phyloP scores from a whole-genome alignment of 2,797 vertebrate genomes.

The Periparus ater region DNA sequence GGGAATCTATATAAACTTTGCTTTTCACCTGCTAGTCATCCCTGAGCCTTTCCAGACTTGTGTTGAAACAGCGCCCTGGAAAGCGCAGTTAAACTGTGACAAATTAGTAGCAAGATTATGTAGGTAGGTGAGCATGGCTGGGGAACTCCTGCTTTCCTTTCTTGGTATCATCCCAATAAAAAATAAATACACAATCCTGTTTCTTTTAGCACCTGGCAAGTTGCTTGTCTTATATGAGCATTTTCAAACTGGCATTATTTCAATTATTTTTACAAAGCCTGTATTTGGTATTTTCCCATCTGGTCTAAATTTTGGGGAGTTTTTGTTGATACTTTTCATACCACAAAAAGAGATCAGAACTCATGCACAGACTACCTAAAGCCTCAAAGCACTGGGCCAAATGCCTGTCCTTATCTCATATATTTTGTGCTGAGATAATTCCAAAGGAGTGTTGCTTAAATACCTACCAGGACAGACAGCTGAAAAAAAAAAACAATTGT shows the following conservation, averaged over 20 bases:
- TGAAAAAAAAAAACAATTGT: not conserved
- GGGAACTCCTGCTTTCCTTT: not conserved
- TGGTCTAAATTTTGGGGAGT: not conserved
- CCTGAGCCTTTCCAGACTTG: not conserved
- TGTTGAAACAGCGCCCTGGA: not conserved
- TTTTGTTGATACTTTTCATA: not conserved
- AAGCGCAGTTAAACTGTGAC: not conserved
- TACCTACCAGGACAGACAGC: not conserved
- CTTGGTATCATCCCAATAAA: not conserved
- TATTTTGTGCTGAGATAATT: not conserved
- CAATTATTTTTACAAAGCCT: not conserved
- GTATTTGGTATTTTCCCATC: not conserved
- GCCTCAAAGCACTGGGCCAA: not conserved
- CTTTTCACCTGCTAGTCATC: not conserved
- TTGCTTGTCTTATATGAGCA: not conserved
- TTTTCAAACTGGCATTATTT: not conserved
- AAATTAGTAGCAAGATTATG: not conserved
- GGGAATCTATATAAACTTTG: not conserved
- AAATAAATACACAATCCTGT: not conserved
- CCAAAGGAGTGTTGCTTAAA: not conserved
- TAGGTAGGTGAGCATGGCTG: not conserved
- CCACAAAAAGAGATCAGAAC: not conserved
- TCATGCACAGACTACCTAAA: not conserved
- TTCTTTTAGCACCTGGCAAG: not conserved
- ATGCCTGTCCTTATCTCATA: not conserved